Evolutionary conservation across 1,140 invertebrate species (phyloP), one percentile per base, ranked within the genome.

Genomic region (Trachymyrmex septentrionalis): DNA sequence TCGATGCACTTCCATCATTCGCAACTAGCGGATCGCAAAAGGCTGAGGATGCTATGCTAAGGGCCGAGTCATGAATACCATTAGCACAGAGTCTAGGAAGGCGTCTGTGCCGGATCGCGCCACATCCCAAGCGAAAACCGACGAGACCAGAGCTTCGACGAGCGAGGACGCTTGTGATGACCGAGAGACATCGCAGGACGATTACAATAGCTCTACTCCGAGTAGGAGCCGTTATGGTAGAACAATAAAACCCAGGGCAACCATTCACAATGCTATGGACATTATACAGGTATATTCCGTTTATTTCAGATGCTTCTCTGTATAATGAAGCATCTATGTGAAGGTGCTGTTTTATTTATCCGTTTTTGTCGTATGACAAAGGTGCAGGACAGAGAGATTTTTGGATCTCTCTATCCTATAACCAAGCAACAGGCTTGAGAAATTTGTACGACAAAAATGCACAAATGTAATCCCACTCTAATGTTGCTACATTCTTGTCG

Each of bases 181-280:
- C 7, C 55, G 38, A 44, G 87, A 88, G n/a, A 50, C 55, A 2
- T 50, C 57, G 0, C 21, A 21, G 53, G 16, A 16, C 3, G 48
- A 85, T n/a, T 78, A 0, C 30, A 86, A 34, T 34, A 78, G 53
- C 9, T 71, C 3, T 30, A 55, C 50, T 14, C 72, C 77, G 10
- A 63, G 75, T 50, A 87, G 34, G 57, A 91, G 90, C 63, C 90
- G 90, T 80, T 91, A 91, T 61, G 90, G 90, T 16, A 91, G 90
- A 80, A 84, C 48, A 5, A 89, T 91, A 69, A 91, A 88, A 44
- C 53, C 73, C 12, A 91, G 86, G 55, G 63, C 85, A 63, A 84
- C 63, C 30, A 81, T 50, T 21, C 73, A 75, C 80, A 67, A 61
- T 27, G 5, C 64, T 75, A 38, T 30, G 21, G 76, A 48, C n/a